Evolutionary conservation across 2,888 invertebrate species (phyloP), one percentile per base, ranked within the genome.

Genomic region (Drosophila meridionalis): DNA sequence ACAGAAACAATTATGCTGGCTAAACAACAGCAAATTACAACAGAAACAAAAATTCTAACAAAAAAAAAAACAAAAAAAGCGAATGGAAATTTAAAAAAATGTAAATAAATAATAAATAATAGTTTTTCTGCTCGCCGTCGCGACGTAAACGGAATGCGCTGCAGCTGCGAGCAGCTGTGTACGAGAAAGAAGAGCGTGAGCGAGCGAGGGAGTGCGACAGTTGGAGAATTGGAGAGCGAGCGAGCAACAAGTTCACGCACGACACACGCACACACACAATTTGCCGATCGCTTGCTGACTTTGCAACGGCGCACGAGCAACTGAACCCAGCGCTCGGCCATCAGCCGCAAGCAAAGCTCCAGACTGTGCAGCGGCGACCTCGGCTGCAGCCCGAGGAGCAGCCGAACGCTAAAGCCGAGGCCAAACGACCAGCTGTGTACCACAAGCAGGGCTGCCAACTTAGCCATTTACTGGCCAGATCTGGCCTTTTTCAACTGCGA

Each of bases 301-400:
- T 86, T 90, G 89, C 81, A 73, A 89, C 90, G 81, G 87, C 89
- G 67, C 87, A 86, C 83, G 81, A 80, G 87, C 90, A 78, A 85
- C 85, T 85, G 78, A 85, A 76, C 69, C 65, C 60, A 52, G n/a
- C 71, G 69, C 64, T 57, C 59, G 50, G 62, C 69, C 61, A 66
- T 42, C 87, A 80, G 75, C 69, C 64, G 53, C 62, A 69, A 89
- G 87, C 73, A 86, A 85, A 83, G 89, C 89, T 89, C 70, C 66
- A 62, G 42, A 63, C 61, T 57, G 53, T 47, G 60, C 34, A 42
- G 26, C 50, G 32, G 34, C 66, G 56, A 42, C 7, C 64, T 58
- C 45, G 58, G 53, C 38, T 26, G 55, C 38, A 47, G 50, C 45
- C 69, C 78, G 78, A 77, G 61, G 69, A 68, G 65, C 57, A n/a